Conservation (phyloP, 2,113 vertebrate genomes). For the Sterrhoptilus dennistouni region DNA sequence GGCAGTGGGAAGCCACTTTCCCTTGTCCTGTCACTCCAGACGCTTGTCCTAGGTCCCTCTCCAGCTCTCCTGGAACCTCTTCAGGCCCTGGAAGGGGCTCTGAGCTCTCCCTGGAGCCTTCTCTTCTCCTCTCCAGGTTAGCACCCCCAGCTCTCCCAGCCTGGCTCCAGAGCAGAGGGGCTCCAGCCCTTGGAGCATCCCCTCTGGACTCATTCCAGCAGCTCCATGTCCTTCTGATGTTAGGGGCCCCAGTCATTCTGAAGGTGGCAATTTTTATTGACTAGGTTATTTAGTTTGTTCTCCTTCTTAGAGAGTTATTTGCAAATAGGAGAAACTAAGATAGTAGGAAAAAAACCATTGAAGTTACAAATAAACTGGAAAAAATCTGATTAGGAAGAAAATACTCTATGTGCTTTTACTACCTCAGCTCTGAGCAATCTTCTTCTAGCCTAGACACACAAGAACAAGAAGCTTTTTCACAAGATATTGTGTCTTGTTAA, state of each 20-base stretch:
- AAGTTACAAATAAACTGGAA: background rate
- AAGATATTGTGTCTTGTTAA: background rate
- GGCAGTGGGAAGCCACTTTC: background rate
- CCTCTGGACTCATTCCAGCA: background rate
- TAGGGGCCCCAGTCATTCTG: no score
- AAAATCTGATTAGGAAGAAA: background rate
- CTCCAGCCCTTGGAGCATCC: background rate
- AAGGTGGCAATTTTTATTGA: background rate
- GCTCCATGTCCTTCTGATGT: background rate
- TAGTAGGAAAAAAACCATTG: accelerated
- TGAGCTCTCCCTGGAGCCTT: background rate
- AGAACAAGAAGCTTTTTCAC: background rate
- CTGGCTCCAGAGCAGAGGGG: background rate
- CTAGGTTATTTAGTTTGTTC: background rate
- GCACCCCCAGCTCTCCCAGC: background rate
- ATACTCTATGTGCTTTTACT: background rate
- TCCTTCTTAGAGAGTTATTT: background rate
- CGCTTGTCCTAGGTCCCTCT: accelerated
- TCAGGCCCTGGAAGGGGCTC: accelerated
- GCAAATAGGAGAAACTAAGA: background rate
- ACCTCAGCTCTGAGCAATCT: background rate
- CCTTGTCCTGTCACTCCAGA: background rate
- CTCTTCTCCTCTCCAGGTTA: background rate
- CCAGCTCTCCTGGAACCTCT: background rate
- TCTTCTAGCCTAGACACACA: background rate